Base-by-base conservation (phyloP, 2,888 invertebrate species). In the Lasioglossum figueresi region DNA sequence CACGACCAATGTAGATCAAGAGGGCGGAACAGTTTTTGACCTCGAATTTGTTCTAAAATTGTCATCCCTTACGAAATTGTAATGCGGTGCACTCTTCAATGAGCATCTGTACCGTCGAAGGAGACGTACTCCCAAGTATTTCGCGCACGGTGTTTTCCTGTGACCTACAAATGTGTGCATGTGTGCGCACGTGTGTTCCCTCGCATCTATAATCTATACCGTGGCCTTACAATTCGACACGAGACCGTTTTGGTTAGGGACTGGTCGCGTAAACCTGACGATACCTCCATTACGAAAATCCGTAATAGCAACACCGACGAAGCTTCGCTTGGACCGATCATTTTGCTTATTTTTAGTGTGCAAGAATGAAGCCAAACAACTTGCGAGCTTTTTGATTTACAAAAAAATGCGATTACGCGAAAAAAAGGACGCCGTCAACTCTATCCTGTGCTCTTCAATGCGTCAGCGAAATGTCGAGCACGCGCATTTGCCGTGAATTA, bases 41-140 rank as follows among this genome's bases (percentile, higher is more conserved):
- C 93, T 92, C 91, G 92, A 91, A 92, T 90, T 82, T 59, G 76
- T 72, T 84, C 92, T 93, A 94, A 93, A 92, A 86, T 90, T 92
- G 91, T 89, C 85, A 79, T 73, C 80, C 76, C 90, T 93, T 93
- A 89, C 91, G 89, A 92, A 91, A 91, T 80, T 76, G 81, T 70
- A 66, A 72, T 72, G 43, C 34, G 27, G 45, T 73, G 43, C 31
- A 52, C 80, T 84, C 43, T 45, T 86, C 79, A 86, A 90, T 88
- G 85, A 74, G 63, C 68, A 83, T 84, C 63, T 63, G 40, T 76
- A 71, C 19, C 74, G 71, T 43, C n/a, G 43, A 82, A 84, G 81
- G 70, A 76, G 70, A 68, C 34, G 76, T 82, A 23, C 84, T 82
- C 37, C 40, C 48, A 71, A 79, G 45, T 63, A 76, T 77, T 79